These are phyloP conservation scores for Amyelois transitella DNA, from an alignment of 1,140 invertebrate species.

Conservation along the genomic window DNA sequence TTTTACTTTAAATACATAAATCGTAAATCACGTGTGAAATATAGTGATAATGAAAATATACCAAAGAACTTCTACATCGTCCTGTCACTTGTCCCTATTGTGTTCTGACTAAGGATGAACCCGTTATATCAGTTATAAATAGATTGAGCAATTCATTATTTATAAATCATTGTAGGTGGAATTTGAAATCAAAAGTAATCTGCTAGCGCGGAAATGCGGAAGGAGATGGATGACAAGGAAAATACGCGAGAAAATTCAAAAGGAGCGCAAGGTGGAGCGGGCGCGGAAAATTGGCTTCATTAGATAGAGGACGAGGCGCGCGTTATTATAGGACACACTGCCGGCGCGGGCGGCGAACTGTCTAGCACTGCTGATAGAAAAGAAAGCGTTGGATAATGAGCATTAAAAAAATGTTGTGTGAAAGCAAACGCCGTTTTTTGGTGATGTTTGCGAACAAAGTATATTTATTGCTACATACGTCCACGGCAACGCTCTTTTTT, in stretches of 20 bases:
- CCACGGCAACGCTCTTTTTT: too few species aligned
- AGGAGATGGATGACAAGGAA: slow-evolving; percentile 69
- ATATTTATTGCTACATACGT: too few species aligned
- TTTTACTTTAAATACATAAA: neutral
- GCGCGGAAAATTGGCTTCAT: slow-evolving; percentile 70
- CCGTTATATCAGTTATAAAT: neutral
- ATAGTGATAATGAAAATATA: too few species aligned
- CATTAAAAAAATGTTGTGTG: too few species aligned
- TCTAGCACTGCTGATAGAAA: too few species aligned
- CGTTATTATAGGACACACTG: slow-evolving; percentile 29
- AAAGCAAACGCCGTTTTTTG: too few species aligned
- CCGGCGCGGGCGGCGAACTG: neutral
- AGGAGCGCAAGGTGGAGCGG: slow-evolving; percentile 63
- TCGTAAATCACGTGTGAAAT: neutral
- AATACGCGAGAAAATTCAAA: slow-evolving; percentile 70
- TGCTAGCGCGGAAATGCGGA: slow-evolving; percentile 57
- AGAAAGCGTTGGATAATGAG: too few species aligned
- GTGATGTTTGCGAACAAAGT: too few species aligned
- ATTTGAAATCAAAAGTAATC: slow-evolving; percentile 69
- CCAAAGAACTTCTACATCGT: too few species aligned
- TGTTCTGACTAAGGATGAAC: neutral
- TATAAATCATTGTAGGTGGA: slow-evolving; percentile 58
- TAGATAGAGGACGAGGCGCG: slow-evolving; percentile 50
- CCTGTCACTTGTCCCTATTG: too few species aligned
- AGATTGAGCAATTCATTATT: slow-evolving; percentile 26